Conservation (phyloP, 2,888 invertebrate genomes). For the Apamea epomidion region DNA sequence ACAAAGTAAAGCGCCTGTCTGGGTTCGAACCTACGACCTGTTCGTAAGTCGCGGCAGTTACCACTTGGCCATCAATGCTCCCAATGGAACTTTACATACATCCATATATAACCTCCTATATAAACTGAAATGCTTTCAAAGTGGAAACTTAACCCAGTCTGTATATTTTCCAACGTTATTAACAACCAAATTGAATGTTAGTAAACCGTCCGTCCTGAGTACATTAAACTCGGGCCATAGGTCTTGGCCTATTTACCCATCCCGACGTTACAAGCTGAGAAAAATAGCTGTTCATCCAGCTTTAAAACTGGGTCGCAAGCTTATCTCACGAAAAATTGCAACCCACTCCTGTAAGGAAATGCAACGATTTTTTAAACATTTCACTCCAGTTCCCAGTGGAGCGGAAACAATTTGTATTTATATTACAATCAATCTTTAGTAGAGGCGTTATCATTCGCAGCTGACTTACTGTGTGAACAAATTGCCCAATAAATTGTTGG, state of each 20-base stretch:
- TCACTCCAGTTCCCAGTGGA: conserved; percentile 39
- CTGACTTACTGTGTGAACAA: conserved; percentile 77
- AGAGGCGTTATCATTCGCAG: conserved; percentile 76
- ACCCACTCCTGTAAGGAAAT: conserved; percentile 52
- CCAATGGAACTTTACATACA: background rate
- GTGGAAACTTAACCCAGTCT: background rate
- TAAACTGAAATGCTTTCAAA: background rate
- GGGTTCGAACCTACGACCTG: background rate
- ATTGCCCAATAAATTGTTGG: conserved; percentile 77
- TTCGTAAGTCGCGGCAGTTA: background rate
- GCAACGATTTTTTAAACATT: conserved; percentile 62
- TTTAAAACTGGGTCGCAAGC: conserved; percentile 56
- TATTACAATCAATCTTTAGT: conserved; percentile 72
- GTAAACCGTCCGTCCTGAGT: conserved; percentile 26
- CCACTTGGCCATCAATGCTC: background rate
- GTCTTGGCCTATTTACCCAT: conserved; percentile 51
- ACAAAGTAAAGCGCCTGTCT: background rate
- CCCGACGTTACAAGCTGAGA: conserved; percentile 49
- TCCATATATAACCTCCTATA: background rate
- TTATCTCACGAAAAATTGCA: conserved; percentile 64
- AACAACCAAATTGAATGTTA: conserved; percentile 40
- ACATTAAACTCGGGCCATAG: conserved; percentile 42
- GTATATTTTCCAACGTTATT: background rate
- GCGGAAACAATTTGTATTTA: conserved; percentile 67
- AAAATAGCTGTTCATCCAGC: conserved; percentile 52